phyloP scores from a whole-genome alignment of 2,113 vertebrate species.

The Salvelinus namaycush region DNA sequence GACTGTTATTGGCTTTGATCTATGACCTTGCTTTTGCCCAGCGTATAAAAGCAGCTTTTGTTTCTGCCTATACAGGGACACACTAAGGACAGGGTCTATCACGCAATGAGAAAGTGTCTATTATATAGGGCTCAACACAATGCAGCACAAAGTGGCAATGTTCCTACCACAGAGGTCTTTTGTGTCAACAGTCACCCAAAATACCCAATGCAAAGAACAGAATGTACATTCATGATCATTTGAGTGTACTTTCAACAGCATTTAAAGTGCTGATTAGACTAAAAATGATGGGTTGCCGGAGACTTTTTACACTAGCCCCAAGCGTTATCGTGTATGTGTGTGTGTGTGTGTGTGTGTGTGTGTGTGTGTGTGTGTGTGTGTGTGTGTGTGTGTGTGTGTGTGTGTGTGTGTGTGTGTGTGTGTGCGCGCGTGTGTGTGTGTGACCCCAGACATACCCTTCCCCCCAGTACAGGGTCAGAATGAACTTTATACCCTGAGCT shows the following conservation, averaged over 20 bases:
- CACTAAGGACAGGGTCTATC: background rate
- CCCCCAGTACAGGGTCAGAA: too few relatives aligned
- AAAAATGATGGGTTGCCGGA: background rate
- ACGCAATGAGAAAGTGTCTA: background rate
- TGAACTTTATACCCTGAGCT: too few relatives aligned
- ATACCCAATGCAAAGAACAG: background rate
- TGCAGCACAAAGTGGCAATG: background rate
- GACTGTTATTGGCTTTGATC: background rate
- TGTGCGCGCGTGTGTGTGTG: too few relatives aligned
- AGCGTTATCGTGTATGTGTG: too few relatives aligned
- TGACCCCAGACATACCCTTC: too few relatives aligned
- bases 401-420: too few relatives aligned
- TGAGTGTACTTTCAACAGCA: background rate
- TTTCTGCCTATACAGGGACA: background rate
- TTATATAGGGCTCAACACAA: background rate
- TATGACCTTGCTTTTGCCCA: background rate
- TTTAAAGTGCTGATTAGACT: background rate
- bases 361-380: too few relatives aligned
- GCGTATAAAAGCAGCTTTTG: background rate
- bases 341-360: too few relatives aligned
- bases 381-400: too few relatives aligned
- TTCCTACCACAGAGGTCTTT: background rate
- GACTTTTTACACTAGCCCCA: background rate
- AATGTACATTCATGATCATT: too few relatives aligned
- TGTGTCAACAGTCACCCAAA: background rate